phyloP scores from a whole-genome alignment of 2,888 invertebrate genomes.

The Panzeria rudis region DNA sequence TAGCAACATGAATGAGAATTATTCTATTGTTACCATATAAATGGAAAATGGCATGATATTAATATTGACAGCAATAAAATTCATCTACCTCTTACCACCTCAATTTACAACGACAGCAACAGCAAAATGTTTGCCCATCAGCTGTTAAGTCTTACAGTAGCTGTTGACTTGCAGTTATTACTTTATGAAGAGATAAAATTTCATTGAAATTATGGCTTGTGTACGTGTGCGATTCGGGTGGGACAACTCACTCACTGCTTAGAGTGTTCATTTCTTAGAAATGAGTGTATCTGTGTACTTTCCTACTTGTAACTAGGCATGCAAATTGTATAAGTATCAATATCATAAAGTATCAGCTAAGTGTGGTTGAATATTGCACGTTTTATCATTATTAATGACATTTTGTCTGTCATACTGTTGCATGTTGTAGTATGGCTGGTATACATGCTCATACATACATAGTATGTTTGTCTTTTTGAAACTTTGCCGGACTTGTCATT shows the following conservation, averaged over 20 bases:
- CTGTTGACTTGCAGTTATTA: constrained; percentile 8
- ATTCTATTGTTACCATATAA: constrained; percentile 61
- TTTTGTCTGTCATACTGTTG: not conserved
- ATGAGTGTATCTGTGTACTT: not conserved
- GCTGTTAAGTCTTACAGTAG: not conserved
- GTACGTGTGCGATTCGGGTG: not conserved
- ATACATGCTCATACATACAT: not conserved
- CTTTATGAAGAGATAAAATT: constrained; percentile 33
- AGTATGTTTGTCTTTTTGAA: not conserved
- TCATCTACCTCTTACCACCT: constrained; percentile 42
- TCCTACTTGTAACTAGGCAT: not conserved
- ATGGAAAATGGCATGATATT: constrained; percentile 76
- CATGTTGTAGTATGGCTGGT: not conserved
- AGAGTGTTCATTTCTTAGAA: constrained; percentile 8
- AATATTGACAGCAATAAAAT: constrained; percentile 72
- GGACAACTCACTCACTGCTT: constrained; percentile 5
- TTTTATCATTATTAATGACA: constrained; percentile 32
- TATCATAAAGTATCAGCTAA: constrained; percentile 46
- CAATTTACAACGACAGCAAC: not conserved
- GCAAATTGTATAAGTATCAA: constrained; percentile 49
- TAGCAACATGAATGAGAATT: constrained; percentile 25
- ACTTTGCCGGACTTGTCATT: constrained; percentile 28
- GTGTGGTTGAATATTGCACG: constrained; percentile 60
- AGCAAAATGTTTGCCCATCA: constrained; percentile 17
- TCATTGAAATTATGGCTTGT: constrained; percentile 1